Percentiles rank a stretch among this genome's conserved stretches.
Conservation (phyloP, 92 coral and sea anemone species). For the Porites evermanni region DNA sequence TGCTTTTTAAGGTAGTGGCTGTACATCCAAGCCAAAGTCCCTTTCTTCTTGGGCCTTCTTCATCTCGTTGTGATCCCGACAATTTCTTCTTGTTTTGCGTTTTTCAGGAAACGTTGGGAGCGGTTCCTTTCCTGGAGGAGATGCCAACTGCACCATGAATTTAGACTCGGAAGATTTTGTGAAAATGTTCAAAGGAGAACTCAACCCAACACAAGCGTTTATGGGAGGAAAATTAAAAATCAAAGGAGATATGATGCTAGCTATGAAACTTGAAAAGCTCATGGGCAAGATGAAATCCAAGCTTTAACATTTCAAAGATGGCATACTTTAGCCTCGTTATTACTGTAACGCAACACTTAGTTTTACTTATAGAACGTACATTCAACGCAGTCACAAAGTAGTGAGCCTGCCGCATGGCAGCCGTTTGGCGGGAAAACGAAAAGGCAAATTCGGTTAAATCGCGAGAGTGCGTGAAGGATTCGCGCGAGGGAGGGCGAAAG, state of each 20-base stretch:
- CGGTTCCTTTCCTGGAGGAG: conserved; percentile 79
- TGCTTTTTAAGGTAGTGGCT: too few relatives aligned
- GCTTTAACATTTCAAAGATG: conserved; percentile 35
- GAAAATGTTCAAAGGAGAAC: conserved; percentile 87
- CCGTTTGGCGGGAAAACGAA: too few relatives aligned
- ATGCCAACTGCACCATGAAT: conserved; percentile 80
- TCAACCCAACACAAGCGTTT: conserved; percentile 93
- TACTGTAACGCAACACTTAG: conserved; percentile 6
- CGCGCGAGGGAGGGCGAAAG: too few relatives aligned
- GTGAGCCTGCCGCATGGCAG: too few relatives aligned
- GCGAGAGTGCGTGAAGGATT: too few relatives aligned
- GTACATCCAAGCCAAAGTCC: too few relatives aligned
- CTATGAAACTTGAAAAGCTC: conserved; percentile 93
- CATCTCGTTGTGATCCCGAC: too few relatives aligned
- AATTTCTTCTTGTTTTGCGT: neutral
- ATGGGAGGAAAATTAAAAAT: conserved; percentile 92
- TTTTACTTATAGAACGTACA: neutral
- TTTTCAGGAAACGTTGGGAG: conserved; percentile 79
- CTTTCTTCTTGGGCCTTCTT: too few relatives aligned
- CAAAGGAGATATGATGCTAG: conserved; percentile 93
- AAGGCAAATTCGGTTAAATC: too few relatives aligned
- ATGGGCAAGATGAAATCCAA: conserved; percentile 86
- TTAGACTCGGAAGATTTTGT: conserved; percentile 90
- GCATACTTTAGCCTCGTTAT: neutral
- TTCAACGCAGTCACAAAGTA: neutral